Conservation (phyloP, 2,113 vertebrate species). For the Trogon melanurus region DNA sequence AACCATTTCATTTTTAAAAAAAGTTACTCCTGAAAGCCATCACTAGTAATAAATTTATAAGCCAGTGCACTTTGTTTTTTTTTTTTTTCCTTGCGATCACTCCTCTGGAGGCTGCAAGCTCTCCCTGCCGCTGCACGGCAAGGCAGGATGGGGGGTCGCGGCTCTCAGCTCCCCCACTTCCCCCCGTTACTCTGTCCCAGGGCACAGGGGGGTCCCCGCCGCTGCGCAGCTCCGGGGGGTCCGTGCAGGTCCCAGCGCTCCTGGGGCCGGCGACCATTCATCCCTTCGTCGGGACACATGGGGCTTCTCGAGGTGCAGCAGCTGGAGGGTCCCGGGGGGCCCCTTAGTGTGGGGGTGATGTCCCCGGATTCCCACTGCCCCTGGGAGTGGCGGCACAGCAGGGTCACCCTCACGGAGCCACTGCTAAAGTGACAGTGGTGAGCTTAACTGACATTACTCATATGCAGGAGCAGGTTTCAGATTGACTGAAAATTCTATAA, state of each 20-base stretch:
- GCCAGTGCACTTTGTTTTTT: neutral
- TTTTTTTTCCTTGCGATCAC: neutral
- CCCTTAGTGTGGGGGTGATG: no score
- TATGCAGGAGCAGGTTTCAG: neutral
- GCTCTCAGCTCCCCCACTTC: neutral
- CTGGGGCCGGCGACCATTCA: neutral
- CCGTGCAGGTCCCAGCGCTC: accelerated
- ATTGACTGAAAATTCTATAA: neutral
- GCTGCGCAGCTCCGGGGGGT: neutral
- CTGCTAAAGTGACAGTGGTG: neutral
- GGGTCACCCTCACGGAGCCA: neutral
- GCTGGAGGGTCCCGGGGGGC: no score
- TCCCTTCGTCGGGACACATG: accelerated
- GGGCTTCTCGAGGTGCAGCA: neutral
- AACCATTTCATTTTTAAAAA: neutral
- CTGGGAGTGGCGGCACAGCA: no score
- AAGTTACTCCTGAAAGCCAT: slow-evolving; percentile 24
- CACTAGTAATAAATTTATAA: neutral
- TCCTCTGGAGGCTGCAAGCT: neutral
- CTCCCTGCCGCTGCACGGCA: neutral
- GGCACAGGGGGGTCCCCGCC: neutral
- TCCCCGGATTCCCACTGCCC: neutral
- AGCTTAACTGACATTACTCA: neutral
- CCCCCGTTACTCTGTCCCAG: neutral
- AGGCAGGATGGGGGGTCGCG: neutral